Evolutionary conservation across 2,888 invertebrate species (phyloP), one percentile per base, ranked within the genome.

Genomic region (Drosophila mimetica): DNA sequence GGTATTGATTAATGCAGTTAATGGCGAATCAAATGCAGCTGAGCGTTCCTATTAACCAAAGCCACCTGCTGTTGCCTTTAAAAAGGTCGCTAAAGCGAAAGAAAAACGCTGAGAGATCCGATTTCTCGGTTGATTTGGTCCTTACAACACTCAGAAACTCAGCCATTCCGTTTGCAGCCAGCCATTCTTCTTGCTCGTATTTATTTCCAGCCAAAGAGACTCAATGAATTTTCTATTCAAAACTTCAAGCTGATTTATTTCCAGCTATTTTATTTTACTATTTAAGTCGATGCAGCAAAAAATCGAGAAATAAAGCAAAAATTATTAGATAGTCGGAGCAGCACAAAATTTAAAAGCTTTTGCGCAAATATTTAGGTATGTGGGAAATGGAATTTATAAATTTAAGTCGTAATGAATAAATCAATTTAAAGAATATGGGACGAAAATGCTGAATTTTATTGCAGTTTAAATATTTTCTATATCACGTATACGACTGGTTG

Each of bases 1-100:
- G 34, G 1, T 28, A 60, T 42, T 42, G 60, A 42, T 60, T 59
- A 60, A 59, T 59, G 41, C 32, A 59, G 60, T 59, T 59, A 59
- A 59, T 60, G 60, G 42, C 25, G 36, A 59, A 42, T 36, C 32
- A 60, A 42, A 34, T 60, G 61, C 41, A 59, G 61, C 34, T 42
- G 60, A 28, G 32, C 36, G 54, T 54, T n/a, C n/a, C 55, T 53
- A 25, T 54, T 37, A 37, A 57, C 36, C 55, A 57, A 37, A 28
- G 18, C 36, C 54, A 11, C 5, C 13, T 13, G 2, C 5, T 2
- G 4, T n/a, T 5, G 22, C 14, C 4, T 25, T 11, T 14, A 14
- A 18, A 57, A 25, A 37, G 25, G 53, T 25, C 25, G 11, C 11
- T 25, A 25, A 25, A 25, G 25, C n/a, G n/a, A 25, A 20, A 32